These are phyloP conservation scores for Sphaerophoria rueppellii DNA, from an alignment of 2,888 invertebrate species.

Conservation along the genomic window DNA sequence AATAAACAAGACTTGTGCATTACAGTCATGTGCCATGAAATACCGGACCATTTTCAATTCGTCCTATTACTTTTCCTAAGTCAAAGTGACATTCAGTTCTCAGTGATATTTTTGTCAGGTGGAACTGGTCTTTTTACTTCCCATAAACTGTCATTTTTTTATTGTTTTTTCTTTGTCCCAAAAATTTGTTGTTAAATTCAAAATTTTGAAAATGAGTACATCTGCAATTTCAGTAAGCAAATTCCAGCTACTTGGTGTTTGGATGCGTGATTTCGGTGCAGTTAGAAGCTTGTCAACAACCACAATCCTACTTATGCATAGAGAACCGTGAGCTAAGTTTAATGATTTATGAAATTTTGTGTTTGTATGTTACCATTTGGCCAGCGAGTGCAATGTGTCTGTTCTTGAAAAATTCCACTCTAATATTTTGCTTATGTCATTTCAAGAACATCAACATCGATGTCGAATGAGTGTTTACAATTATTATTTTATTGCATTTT, in stretches of 20 bases:
- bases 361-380: not conserved
- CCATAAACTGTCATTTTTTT: conserved; percentile 10
- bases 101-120: too few species aligned
- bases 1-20: too few species aligned
- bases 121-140: not conserved
- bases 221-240: conserved; percentile 69
- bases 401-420: not conserved
- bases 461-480: too few species aligned
- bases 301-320: conserved; percentile 71
- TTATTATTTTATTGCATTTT: too few species aligned
- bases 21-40: too few species aligned
- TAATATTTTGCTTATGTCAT: too few species aligned
- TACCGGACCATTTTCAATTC: too few species aligned
- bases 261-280: conserved; percentile 36
- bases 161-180: not conserved
- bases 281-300: conserved; percentile 72
- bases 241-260: conserved; percentile 55
- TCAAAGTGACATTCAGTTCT: too few species aligned
- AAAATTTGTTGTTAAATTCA: not conserved
- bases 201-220: conserved; percentile 59
- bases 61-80: too few species aligned
- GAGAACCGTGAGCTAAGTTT: conserved; percentile 74
- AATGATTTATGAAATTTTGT: not conserved
- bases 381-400: not conserved
- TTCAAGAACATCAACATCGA: too few species aligned